Conservation (phyloP, 2,113 vertebrate genomes). For the Podarcis cretensis region DNA sequence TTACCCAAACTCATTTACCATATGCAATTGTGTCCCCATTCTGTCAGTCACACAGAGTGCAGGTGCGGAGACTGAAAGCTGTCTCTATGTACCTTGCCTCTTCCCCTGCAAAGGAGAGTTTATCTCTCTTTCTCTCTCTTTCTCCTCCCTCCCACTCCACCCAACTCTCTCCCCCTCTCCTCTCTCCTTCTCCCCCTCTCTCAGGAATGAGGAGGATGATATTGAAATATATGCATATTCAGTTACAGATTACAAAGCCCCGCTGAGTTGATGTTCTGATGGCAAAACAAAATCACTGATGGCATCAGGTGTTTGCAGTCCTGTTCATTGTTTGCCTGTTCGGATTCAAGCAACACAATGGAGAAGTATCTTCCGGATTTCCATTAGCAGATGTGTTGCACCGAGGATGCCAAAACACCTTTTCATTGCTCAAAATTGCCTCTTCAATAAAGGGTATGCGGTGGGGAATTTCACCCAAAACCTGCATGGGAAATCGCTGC, state of each 20-base stretch:
- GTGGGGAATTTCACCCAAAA: too few relatives aligned
- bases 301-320: not conserved
- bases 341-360: not conserved
- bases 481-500: not conserved
- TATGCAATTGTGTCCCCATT: conserved; percentile 21
- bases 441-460: too few relatives aligned
- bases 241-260: not conserved
- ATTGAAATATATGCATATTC: not conserved
- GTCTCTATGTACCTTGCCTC: not conserved
- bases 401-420: not conserved
- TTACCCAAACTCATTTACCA: not conserved
- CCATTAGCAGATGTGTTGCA: not conserved
- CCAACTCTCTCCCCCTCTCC: not conserved
- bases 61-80: conserved; percentile 12
- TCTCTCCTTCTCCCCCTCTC: not conserved
- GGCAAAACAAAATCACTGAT: not conserved
- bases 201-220: not conserved
- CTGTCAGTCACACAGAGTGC: conserved; percentile 17
- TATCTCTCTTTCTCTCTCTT: not conserved
- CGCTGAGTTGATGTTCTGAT: not conserved
- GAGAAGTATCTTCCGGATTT: not conserved
- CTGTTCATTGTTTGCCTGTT: not conserved
- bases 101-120: not conserved
- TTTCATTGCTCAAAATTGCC: not conserved
- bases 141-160: not conserved